phyloP scores from a whole-genome alignment of 2,113 vertebrate species.

The Phaethon lepturus region DNA sequence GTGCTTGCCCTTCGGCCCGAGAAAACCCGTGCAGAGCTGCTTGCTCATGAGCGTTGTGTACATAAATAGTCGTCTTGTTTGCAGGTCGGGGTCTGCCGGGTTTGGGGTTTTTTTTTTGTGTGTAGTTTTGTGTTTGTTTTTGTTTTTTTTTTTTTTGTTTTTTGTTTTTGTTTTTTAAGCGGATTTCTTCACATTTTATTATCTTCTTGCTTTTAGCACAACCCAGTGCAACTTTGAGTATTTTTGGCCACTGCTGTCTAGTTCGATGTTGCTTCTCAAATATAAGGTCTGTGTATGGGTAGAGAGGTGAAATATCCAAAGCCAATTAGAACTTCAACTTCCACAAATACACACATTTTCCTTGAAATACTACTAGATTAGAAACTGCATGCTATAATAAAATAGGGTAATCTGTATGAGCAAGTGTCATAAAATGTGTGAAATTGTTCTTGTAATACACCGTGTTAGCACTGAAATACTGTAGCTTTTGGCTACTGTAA shows the following conservation, averaged over 20 bases:
- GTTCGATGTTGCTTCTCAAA: neutral
- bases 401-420: neutral
- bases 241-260: neutral
- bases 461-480: accelerated
- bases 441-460: neutral
- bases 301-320: neutral
- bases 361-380: neutral
- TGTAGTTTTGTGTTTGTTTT: no score
- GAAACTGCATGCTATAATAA: accelerated
- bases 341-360: neutral
- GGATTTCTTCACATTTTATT: neutral
- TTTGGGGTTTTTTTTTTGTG: neutral
- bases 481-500: neutral
- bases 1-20: neutral
- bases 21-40: accelerated
- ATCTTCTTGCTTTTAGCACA: neutral
- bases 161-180: no score
- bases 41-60: accelerated
- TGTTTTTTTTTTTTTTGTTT: no score
- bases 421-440: neutral
- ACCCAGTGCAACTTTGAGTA: neutral
- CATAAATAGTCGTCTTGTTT: accelerated
- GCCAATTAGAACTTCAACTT: neutral
- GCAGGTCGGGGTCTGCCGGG: neutral
- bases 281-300: accelerated